Evolutionary conservation across 1,140 invertebrate species (phyloP).

Genomic region (Potamilus streckersoni): DNA sequence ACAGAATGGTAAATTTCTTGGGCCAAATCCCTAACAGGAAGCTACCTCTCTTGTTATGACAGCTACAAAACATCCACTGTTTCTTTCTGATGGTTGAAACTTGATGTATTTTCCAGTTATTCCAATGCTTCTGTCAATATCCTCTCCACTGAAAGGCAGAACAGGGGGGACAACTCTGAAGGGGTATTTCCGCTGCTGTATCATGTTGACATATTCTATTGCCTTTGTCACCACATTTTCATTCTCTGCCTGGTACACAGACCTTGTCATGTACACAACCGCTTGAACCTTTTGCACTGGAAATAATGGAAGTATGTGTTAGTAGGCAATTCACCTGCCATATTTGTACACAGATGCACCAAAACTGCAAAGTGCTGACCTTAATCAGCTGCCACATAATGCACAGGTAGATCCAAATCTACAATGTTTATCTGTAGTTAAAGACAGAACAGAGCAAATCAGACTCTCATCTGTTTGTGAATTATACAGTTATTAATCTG

Average conservation of each 20-base stretch:
- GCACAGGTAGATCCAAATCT: too few species aligned
- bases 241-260: constrained; percentile 53
- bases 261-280: constrained; percentile 57
- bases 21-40: not conserved
- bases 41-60: constrained; percentile 59
- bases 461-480: too few species aligned
- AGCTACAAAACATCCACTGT: constrained; percentile 61
- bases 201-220: constrained; percentile 50
- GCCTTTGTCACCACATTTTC: constrained; percentile 50
- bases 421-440: too few species aligned
- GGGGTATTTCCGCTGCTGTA: constrained; percentile 38
- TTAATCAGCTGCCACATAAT: too few species aligned
- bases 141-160: constrained; percentile 45
- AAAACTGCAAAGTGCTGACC: too few species aligned
- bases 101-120: constrained; percentile 49
- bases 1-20: not conserved
- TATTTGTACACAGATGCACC: too few species aligned
- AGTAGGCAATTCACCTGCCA: too few species aligned
- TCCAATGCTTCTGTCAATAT: constrained; percentile 41
- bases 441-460: too few species aligned
- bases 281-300: constrained; percentile 55
- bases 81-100: constrained; percentile 45
- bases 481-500: too few species aligned
- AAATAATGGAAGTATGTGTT: constrained; percentile 1
- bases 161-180: constrained; percentile 56